Evolutionary conservation across 2,113 vertebrate genomes (phyloP), one percentile per base, ranked within the genome.

Genomic region (Tauraco erythrolophus): DNA sequence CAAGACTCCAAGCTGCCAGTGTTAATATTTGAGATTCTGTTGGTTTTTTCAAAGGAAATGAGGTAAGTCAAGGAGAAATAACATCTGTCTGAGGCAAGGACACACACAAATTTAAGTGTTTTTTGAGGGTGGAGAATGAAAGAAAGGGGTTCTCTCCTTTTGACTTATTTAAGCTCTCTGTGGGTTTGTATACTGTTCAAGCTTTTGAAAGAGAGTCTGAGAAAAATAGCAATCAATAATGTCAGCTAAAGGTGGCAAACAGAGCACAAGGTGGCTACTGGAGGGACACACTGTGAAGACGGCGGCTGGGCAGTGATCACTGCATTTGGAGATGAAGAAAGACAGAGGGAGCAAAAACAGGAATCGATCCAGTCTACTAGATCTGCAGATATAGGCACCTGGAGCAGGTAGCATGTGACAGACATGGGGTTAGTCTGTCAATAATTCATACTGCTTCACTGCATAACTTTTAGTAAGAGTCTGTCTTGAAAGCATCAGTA

Each of bases 181-280:
- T 75, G 72, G 88, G 56, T 81, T 92, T 96, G 79, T 94, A 84
- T 65, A 78, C 46, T 48, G 56, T 84, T 84, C 45, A 87, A 62
- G 62, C 64, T 84, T 95, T 92, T 81, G 64, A 88, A 89, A 92
- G 66, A 86, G 41, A 90, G 43, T 37, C 64, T 84, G 80, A 94
- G 88, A 92, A 87, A 96, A 94, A 91, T 6, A 79, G 72, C 77
- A 94, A 94, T 95, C 94, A 94, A 89, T 92, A 89, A 31, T 61
- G 91, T 65, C 95, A 94, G 86, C 60, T 71, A 89, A 92, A 94
- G 94, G 95, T 96, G 92, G 89, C 91, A 94, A 95, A 91, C 43
- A 33, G 75, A 89, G 91, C 83, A 89, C 43, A 53, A 41, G 64
- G 88, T 74, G 89, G 64, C 76, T 92, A 46, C 86, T 91, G 69